Base-by-base conservation (phyloP, 2,888 invertebrate species). In the Caenorhabditis virilis region DNA sequence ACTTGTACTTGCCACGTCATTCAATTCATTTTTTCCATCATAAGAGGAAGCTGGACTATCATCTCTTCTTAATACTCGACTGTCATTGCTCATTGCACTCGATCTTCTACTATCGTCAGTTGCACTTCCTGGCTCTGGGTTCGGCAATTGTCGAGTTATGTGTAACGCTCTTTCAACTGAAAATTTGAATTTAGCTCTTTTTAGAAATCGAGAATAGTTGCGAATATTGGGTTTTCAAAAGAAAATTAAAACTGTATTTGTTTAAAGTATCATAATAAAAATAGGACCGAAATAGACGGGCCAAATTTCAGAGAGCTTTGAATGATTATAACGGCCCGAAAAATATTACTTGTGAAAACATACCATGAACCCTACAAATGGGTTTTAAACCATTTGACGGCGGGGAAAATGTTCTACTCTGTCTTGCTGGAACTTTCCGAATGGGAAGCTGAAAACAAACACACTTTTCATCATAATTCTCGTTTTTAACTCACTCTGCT, bases 81-180 rank as follows among this genome's bases (percentile, higher is more conserved):
- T 65, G 18, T 65, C 65, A 46, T 65, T 51, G n/a, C n/a, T n/a
- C n/a, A n/a, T n/a, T n/a, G n/a, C n/a, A 41, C 59, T 56, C 2
- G 56, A 56, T 11, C 59, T 18, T 4, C 65, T 36, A 41, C 59
- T 59, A 20, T 65, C 65, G 38, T 60, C 59, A 1, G 65, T 65
- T 2, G 58, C 51, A 43, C 52, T 54, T n/a, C n/a, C n/a, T n/a
- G n/a, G n/a, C n/a, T n/a, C n/a, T n/a, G n/a, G n/a, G n/a, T n/a
- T n/a, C n/a, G n/a, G n/a, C 43, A 38, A 50, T 47, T 22, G 18
- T 13, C 25, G 22, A 13, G 22, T 16, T 11, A 20, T 9, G n/a
- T 42, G 22, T 3, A 42, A n/a, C 15, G 42, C 42, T 22, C 42
- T 22, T 22, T 42, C 42, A 42, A 42, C 39, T 39, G 39, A 4